phyloP scores from a whole-genome alignment of 2,797 vertebrate species.

The Otolemur crassicaudatus region DNA sequence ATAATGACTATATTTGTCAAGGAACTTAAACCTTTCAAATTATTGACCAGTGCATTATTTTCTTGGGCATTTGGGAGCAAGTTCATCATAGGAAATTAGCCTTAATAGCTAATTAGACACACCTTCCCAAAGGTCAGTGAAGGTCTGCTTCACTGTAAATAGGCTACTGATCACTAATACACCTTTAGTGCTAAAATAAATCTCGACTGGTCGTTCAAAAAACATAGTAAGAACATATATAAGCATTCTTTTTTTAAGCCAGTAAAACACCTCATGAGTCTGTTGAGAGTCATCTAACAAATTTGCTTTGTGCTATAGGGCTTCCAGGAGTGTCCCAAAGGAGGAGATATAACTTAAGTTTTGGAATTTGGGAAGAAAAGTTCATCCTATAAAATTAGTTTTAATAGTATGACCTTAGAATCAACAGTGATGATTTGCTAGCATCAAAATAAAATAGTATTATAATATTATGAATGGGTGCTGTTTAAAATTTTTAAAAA shows the following conservation, averaged over 20 bases:
- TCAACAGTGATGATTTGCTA: background rate
- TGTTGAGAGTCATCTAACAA: background rate
- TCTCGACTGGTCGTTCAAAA: conserved; percentile 2
- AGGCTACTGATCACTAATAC: background rate
- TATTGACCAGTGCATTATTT: background rate
- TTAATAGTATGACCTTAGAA: background rate
- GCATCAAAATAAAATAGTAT: background rate
- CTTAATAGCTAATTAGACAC: background rate
- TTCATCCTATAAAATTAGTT: background rate
- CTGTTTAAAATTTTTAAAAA: background rate
- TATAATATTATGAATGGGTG: background rate
- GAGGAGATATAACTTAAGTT: background rate
- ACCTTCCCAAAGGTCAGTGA: conserved; percentile 15
- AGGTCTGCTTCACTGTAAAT: background rate
- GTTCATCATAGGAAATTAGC: background rate
- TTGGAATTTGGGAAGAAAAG: background rate
- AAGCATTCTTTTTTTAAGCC: conserved; percentile 14
- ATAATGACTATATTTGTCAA: background rate
- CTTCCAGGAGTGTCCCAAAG: background rate
- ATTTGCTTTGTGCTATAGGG: background rate
- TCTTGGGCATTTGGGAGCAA: background rate
- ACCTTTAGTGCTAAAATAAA: background rate
- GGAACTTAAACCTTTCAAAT: background rate
- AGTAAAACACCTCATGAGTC: conserved; percentile 30
- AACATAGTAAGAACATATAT: background rate